A percentile compares a stretch with the other conserved stretches of the same genome.
Conservation (phyloP, 2,888 invertebrate species). For the Leptinotarsa peninsularis region DNA sequence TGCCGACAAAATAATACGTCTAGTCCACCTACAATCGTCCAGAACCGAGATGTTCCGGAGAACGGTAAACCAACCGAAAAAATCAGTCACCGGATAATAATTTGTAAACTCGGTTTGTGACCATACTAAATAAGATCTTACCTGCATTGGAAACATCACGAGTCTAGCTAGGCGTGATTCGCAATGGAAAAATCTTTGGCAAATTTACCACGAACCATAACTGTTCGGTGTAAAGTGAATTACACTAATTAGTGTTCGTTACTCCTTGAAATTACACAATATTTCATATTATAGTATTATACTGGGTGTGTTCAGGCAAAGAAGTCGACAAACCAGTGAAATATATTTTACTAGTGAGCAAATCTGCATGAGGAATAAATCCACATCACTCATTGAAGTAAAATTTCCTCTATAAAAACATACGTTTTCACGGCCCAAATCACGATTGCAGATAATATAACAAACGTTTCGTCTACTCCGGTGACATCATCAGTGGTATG, state of each 20-base stretch:
- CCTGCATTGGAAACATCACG: conserved; percentile 56
- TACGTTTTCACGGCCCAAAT: too few relatives aligned
- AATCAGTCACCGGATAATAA: conserved; percentile 26
- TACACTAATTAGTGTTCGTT: conserved; percentile 45
- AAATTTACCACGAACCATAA: conserved; percentile 48
- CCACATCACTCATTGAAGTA: too few relatives aligned
- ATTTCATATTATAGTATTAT: conserved; percentile 37
- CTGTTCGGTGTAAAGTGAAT: conserved; percentile 46
- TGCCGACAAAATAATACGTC: conserved; percentile 1
- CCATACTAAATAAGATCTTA: conserved; percentile 55
- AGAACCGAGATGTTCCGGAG: conserved; percentile 17
- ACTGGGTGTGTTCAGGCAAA: neutral
- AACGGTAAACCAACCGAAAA: conserved; percentile 33
- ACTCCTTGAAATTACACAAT: conserved; percentile 36
- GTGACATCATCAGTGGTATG: too few relatives aligned
- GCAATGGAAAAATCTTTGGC: conserved; percentile 46
- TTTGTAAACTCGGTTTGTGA: conserved; percentile 38
- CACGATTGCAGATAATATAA: too few relatives aligned
- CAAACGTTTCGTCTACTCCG: too few relatives aligned
- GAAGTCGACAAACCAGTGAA: too few relatives aligned
- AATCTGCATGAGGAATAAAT: too few relatives aligned
- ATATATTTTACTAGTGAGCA: too few relatives aligned
- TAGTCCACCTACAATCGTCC: conserved; percentile 17
- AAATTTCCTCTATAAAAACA: too few relatives aligned
- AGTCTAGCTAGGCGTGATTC: conserved; percentile 57